Percentiles rank a stretch among this genome's conserved stretches.
Evolutionary conservation across 2,888 invertebrate genomes (phyloP).

Genomic region (Creontiades dilutus): DNA sequence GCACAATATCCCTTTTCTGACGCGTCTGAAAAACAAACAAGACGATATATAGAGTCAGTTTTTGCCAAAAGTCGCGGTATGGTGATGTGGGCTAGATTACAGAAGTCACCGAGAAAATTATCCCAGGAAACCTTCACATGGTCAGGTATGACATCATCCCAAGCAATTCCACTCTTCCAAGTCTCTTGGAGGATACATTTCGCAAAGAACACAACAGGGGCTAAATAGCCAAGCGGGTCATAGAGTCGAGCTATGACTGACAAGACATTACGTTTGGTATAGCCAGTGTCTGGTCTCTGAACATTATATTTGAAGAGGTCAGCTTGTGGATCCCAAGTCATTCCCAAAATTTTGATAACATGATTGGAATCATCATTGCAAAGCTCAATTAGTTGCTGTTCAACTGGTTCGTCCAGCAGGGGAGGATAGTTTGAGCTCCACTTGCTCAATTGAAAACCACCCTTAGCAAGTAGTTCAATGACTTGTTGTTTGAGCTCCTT

Average conservation of each 20-base stretch:
- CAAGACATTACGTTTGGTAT: not conserved
- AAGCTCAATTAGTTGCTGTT: not conserved
- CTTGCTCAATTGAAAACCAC: constrained; percentile 75
- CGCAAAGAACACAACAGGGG: not conserved
- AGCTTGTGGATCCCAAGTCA: constrained; percentile 1
- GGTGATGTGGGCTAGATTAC: not conserved
- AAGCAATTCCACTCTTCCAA: not conserved
- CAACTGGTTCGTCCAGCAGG: not conserved
- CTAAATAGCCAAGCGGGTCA: constrained; percentile 4
- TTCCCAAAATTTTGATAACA: constrained; percentile 3
- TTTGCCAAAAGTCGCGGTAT: not conserved
- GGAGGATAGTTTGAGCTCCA: constrained; percentile 75
- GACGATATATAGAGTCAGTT: not conserved
- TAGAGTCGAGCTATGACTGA: not conserved
- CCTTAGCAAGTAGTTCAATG: constrained; percentile 37
- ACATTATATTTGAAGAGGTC: not conserved
- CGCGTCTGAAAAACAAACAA: not conserved
- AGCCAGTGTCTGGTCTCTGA: not conserved
- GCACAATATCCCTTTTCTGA: not conserved
- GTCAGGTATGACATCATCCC: not conserved
- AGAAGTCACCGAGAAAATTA: not conserved
- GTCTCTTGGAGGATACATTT: constrained; percentile 1
- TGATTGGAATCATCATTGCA: not conserved
- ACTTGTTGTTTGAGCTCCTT: not conserved
- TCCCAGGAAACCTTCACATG: not conserved